Percentiles rank a stretch among this genome's conserved stretches.
Evolutionary conservation across 2,888 invertebrate genomes (phyloP).

Genomic region (Allacma fusca): DNA sequence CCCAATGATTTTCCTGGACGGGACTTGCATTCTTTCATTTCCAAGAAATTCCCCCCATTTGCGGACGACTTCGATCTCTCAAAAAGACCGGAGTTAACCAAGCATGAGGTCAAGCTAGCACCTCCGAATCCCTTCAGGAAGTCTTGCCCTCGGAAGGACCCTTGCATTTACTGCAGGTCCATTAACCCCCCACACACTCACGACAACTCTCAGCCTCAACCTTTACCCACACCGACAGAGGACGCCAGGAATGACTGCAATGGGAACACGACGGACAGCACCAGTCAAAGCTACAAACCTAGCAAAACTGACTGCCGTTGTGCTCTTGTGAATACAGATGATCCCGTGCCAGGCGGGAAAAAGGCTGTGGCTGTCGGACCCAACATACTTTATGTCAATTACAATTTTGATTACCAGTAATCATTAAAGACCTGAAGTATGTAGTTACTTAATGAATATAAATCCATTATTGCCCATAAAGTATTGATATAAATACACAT

Average conservation of each 20-base stretch:
- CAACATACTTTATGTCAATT: neutral
- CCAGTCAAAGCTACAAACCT: too few relatives aligned
- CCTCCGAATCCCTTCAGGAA: neutral
- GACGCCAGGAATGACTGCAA: neutral
- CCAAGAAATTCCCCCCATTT: conserved; percentile 5
- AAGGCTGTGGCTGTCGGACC: neutral
- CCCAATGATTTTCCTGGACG: conserved; percentile 32
- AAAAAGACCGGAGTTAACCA: neutral
- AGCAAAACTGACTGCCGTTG: too few relatives aligned
- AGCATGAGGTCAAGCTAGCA: neutral
- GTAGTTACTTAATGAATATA: too few relatives aligned
- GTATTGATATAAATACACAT: too few relatives aligned
- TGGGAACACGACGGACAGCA: neutral
- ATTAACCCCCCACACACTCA: neutral
- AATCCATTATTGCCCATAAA: too few relatives aligned
- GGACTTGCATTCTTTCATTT: neutral
- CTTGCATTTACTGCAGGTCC: neutral
- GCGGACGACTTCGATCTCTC: neutral
- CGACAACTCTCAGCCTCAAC: neutral
- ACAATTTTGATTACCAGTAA: conserved; percentile 2
- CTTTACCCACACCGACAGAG: too few relatives aligned
- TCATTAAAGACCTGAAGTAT: neutral
- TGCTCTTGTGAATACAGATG: too few relatives aligned
- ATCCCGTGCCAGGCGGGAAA: neutral
- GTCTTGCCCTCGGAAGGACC: neutral